phyloP scores from a whole-genome alignment of 2,113 vertebrate genomes.

The Chaetops frenatus region DNA sequence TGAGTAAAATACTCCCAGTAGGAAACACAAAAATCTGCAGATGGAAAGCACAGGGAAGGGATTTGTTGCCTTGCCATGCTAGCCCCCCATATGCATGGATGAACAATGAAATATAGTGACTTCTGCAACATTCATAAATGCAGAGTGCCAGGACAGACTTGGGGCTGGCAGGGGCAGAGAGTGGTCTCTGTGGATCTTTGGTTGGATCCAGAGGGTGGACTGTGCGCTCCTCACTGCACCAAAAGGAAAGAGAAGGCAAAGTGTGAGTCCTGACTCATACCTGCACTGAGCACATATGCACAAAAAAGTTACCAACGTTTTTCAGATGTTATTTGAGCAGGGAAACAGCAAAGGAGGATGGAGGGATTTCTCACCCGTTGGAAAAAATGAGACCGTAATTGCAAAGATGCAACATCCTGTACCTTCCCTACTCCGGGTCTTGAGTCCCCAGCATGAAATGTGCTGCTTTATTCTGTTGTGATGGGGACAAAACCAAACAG shows the following conservation, averaged over 20 bases:
- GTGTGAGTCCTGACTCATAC: not conserved
- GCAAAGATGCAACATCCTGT: not conserved
- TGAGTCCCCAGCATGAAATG: not conserved
- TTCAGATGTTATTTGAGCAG: not conserved
- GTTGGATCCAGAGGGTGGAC: not conserved
- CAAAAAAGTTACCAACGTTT: not conserved
- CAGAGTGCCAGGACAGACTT: not conserved
- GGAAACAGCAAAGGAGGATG: not conserved
- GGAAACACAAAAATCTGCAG: not conserved
- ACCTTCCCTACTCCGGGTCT: not conserved
- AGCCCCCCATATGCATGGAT: not conserved
- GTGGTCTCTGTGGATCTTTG: not conserved
- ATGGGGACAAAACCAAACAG: not conserved
- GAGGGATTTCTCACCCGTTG: not conserved
- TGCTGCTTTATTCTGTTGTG: not conserved
- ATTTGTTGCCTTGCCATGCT: not conserved
- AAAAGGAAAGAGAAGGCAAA: not conserved
- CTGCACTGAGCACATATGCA: fast-evolving
- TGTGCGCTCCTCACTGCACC: not conserved
- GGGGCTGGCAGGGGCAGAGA: not conserved
- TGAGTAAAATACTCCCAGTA: not conserved
- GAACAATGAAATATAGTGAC: not conserved
- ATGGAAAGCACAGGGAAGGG: not conserved
- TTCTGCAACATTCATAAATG: not conserved
- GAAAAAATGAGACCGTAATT: not conserved